Percentiles rank a stretch among this genome's conserved stretches.
These are phyloP conservation scores for Leptonema lineaticorne DNA, from an alignment of 1,140 invertebrate genomes.

Conservation along the genomic window DNA sequence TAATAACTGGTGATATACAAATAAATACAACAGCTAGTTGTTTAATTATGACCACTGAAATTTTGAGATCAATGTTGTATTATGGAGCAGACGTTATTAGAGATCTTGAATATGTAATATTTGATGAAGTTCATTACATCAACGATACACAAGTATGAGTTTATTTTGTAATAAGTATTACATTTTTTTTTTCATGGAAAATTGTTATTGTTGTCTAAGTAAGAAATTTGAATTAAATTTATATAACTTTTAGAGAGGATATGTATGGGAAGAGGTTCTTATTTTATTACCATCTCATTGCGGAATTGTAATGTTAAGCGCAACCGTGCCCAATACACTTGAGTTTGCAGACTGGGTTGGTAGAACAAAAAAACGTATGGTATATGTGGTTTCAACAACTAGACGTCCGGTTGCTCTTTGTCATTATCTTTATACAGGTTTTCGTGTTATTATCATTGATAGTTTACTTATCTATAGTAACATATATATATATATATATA, in stretches of 20 bases:
- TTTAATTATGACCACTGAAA: conserved; percentile 99
- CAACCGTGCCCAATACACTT: conserved; percentile 96
- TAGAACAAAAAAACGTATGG: conserved; percentile 86
- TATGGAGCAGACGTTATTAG: conserved; percentile 92
- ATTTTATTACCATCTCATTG: conserved; percentile 94
- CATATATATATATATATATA: too few relatives aligned
- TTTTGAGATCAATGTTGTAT: conserved; percentile 95
- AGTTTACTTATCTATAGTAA: too few relatives aligned
- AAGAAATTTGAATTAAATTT: too few relatives aligned
- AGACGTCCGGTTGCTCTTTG: conserved; percentile 95
- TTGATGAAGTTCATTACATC: conserved; percentile 99
- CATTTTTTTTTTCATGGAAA: conserved; percentile 19
- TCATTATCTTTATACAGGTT: conserved; percentile 90
- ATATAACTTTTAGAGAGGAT: conserved; percentile 71
- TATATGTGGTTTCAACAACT: conserved; percentile 91
- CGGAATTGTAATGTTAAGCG: conserved; percentile 95
- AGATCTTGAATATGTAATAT: conserved; percentile 98
- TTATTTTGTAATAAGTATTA: too few relatives aligned
- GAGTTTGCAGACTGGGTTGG: conserved; percentile 99
- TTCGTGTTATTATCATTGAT: neutral
- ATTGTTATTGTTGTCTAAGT: conserved; percentile 3
- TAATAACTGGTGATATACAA: conserved; percentile 96
- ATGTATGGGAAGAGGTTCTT: conserved; percentile 99
- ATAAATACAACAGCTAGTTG: conserved; percentile 91
- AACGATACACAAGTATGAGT: conserved; percentile 88